Conservation (phyloP, 2,113 vertebrate genomes). For the Eptesicus fuscus region DNA sequence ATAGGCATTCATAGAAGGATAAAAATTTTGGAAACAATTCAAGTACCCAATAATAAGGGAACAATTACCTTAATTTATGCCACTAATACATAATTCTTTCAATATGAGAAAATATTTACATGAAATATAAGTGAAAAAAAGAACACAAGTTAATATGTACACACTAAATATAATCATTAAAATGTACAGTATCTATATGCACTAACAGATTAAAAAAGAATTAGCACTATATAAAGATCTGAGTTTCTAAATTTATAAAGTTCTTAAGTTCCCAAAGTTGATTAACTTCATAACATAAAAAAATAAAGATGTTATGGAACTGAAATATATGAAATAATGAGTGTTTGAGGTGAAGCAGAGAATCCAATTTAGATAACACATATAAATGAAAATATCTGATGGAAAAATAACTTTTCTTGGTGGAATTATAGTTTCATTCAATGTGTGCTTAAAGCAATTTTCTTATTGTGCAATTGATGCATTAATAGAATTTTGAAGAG, state of each 20-base stretch:
- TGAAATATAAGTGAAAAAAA: conserved; percentile 17
- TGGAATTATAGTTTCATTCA: not conserved
- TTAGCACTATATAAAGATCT: not conserved
- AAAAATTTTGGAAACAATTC: not conserved
- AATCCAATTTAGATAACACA: not conserved
- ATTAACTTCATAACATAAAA: not conserved
- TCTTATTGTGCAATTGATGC: not conserved
- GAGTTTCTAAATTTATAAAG: not conserved
- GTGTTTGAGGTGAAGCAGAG: not conserved
- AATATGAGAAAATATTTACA: not conserved
- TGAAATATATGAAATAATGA: not conserved
- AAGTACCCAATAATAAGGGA: not conserved
- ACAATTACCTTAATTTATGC: not conserved
- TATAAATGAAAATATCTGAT: not conserved
- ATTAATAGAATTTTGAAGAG: not conserved
- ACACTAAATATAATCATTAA: not conserved
- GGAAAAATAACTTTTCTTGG: not conserved
- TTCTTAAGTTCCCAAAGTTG: not conserved
- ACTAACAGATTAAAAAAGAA: conserved; percentile 21
- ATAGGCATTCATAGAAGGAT: not conserved
- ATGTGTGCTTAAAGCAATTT: conserved; percentile 14
- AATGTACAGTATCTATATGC: not conserved
- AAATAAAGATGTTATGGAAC: not conserved
- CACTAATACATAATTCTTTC: not conserved
- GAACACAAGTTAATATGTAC: not conserved